Evolutionary conservation across 2,888 invertebrate genomes (phyloP).

Genomic region (Dicycla oo): DNA sequence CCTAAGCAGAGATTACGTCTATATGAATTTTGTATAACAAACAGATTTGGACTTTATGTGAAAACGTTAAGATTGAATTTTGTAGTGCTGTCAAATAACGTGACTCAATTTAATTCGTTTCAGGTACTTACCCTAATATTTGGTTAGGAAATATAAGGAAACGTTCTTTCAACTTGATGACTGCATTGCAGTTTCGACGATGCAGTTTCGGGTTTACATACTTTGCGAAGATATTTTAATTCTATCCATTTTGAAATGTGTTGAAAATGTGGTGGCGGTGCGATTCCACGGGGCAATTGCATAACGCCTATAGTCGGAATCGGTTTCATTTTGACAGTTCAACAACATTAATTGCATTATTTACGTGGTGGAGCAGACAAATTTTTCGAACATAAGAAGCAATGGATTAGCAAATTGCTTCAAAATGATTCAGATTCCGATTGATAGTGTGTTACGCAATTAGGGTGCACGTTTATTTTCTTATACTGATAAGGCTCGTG

Average conservation of each 20-base stretch:
- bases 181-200: slow-evolving; percentile 56
- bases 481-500: too few species aligned
- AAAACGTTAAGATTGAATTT: neutral
- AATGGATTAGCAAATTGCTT: too few species aligned
- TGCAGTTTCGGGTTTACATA: slow-evolving; percentile 28
- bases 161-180: slow-evolving; percentile 45
- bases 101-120: slow-evolving; percentile 59
- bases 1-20: slow-evolving; percentile 46
- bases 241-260: slow-evolving; percentile 3
- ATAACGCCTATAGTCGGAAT: too few species aligned
- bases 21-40: slow-evolving; percentile 5
- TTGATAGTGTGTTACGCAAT: too few species aligned
- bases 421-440: too few species aligned
- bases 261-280: neutral
- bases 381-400: too few species aligned
- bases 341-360: too few species aligned
- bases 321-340: too few species aligned
- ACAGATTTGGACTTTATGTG: neutral
- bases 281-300: neutral
- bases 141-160: slow-evolving; percentile 53
- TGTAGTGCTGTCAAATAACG: neutral
- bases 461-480: too few species aligned
- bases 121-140: slow-evolving; percentile 49
- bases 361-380: too few species aligned
- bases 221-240: slow-evolving; percentile 30